A percentile compares a stretch with the other conserved stretches of the same genome.
Evolutionary conservation across 2,797 vertebrate species (phyloP).

Genomic region (Hydrolagus colliei): DNA sequence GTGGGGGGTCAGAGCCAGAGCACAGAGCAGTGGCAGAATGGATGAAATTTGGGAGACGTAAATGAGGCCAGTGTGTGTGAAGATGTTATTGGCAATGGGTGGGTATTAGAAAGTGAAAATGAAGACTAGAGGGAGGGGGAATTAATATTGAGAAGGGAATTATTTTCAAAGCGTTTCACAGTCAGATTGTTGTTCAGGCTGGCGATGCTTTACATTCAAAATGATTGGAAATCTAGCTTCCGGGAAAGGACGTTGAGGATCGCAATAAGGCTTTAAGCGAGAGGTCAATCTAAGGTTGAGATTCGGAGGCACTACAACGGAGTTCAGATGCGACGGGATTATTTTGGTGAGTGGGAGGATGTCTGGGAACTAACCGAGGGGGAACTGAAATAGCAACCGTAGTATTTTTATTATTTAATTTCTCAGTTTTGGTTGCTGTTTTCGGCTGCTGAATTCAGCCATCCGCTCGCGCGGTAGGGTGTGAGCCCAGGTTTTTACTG

Average conservation of each 20-base stretch:
- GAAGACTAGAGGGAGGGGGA: too few relatives aligned
- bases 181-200: neutral
- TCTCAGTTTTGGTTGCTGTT: conserved; percentile 42
- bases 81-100: too few relatives aligned
- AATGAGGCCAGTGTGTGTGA: too few relatives aligned
- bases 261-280: neutral
- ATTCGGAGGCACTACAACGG: neutral
- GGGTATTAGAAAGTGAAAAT: too few relatives aligned
- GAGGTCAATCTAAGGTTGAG: neutral
- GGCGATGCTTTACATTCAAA: neutral
- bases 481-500: conserved; percentile 7
- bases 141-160: neutral
- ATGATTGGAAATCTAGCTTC: neutral
- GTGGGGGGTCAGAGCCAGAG: too few relatives aligned
- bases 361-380: conserved; percentile 40
- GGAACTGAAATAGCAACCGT: conserved; percentile 54
- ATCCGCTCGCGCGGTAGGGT: conserved; percentile 39
- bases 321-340: conserved; percentile 45
- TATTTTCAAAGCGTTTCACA: neutral
- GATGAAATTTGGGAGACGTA: too few relatives aligned
- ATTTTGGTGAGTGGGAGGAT: conserved; percentile 52
- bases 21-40: too few relatives aligned
- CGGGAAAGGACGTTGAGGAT: neutral
- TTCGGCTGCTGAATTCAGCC: conserved; percentile 47
- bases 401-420: conserved; percentile 42